Conservation (phyloP, 2,888 invertebrate genomes). For the Eupithecia pulchellata region DNA sequence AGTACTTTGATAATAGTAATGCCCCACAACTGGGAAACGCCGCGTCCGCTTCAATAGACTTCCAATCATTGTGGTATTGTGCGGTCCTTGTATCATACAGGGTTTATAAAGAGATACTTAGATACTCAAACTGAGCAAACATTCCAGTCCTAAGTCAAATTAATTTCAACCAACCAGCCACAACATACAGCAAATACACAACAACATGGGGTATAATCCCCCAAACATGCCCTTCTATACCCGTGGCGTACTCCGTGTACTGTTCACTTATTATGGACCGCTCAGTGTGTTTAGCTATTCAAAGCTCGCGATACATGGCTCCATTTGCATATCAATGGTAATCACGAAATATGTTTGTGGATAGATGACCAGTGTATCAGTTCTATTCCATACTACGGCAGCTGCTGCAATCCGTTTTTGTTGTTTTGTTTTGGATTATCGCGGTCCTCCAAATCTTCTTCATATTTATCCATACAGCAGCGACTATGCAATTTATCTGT, state of each 20-base stretch:
- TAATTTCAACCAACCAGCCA: slow-evolving; percentile 24
- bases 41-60: not conserved
- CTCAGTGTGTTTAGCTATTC: slow-evolving; percentile 27
- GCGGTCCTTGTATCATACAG: not conserved
- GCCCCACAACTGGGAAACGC: not conserved
- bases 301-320: slow-evolving; percentile 13
- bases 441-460: not conserved
- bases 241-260: slow-evolving; percentile 17
- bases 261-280: slow-evolving; percentile 26
- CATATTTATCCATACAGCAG: not conserved
- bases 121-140: not conserved
- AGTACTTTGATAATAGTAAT: not conserved
- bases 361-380: not conserved
- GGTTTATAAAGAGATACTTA: not conserved
- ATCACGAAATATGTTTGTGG: not conserved
- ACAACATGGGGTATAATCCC: slow-evolving; percentile 20
- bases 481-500: not conserved
- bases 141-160: slow-evolving; percentile 12
- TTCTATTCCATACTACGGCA: not conserved
- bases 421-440: too few species aligned
- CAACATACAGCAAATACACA: slow-evolving; percentile 15
- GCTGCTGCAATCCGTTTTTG: too few species aligned
- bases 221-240: slow-evolving; percentile 17
- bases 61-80: not conserved
- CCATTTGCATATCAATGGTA: slow-evolving; percentile 21